Conservation (phyloP, 2,113 vertebrate species). For the Hystrix cristata region DNA sequence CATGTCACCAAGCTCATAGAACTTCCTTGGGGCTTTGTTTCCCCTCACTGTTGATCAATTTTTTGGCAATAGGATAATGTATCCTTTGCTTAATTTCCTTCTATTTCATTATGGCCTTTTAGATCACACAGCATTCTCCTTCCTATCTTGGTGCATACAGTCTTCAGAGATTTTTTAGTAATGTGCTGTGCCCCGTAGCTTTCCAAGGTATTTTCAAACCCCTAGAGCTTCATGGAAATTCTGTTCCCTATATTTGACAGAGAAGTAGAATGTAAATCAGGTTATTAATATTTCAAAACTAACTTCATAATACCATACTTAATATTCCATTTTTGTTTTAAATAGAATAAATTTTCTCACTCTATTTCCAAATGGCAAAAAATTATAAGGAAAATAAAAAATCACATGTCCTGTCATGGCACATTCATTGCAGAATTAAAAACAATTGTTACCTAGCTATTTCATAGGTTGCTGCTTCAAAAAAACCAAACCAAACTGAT, state of each 20-base stretch:
- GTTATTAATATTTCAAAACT: conserved; percentile 81
- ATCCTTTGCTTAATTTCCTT: conserved; percentile 65
- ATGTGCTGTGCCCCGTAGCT: not conserved
- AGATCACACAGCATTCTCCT: conserved; percentile 33
- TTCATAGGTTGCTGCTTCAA: conserved; percentile 43
- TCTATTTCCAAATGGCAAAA: conserved; percentile 61
- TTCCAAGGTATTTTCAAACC: conserved; percentile 65
- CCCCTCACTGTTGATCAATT: conserved; percentile 39
- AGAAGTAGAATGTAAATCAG: conserved; percentile 69
- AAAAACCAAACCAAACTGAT: not conserved
- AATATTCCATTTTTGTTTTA: conserved; percentile 76
- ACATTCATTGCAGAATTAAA: conserved; percentile 33
- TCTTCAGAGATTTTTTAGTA: conserved; percentile 43
- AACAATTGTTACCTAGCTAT: conserved; percentile 40
- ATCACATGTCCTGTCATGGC: not conserved
- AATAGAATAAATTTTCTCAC: conserved; percentile 64
- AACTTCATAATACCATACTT: conserved; percentile 43
- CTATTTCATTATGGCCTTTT: conserved; percentile 64
- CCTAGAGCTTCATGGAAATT: conserved; percentile 55
- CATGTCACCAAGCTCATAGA: conserved; percentile 35
- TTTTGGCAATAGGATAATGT: conserved; percentile 32
- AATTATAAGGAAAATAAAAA: conserved; percentile 55
- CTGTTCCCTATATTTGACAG: conserved; percentile 61
- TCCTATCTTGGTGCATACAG: not conserved
- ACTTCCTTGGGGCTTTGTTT: conserved; percentile 52